Conservation (phyloP, 2,113 vertebrate genomes). For the Leptobrachium leishanense region DNA sequence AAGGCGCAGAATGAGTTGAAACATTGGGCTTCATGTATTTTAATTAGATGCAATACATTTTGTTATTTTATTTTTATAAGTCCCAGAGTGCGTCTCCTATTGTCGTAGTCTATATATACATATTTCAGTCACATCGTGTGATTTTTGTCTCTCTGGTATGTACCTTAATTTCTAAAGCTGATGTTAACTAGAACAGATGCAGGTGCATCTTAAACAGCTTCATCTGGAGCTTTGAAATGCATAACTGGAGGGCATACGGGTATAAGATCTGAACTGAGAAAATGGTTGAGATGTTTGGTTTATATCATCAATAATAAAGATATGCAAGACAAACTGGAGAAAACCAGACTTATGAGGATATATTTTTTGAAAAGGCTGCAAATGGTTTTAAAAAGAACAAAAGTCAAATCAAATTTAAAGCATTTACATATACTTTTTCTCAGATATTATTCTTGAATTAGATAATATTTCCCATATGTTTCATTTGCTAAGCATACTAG, state of each 20-base stretch:
- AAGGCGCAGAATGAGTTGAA: no score
- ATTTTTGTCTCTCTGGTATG: conserved; percentile 25
- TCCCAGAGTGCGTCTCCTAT: background rate
- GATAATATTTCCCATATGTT: no score
- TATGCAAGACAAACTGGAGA: conserved; percentile 12
- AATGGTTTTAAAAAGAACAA: no score
- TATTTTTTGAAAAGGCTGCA: no score
- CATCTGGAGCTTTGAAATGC: conserved; percentile 42
- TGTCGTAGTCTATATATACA: conserved; percentile 38
- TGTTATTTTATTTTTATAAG: no score
- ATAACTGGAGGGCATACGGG: conserved; percentile 32
- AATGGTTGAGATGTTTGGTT: conserved; percentile 20
- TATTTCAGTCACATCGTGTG: conserved; percentile 31
- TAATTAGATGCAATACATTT: no score
- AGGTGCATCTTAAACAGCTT: conserved; percentile 46
- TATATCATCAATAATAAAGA: conserved; percentile 31
- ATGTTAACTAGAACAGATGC: conserved; percentile 28
- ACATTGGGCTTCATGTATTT: no score
- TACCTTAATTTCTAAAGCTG: conserved; percentile 25
- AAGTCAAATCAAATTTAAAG: no score
- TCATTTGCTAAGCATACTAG: no score
- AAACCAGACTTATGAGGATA: background rate
- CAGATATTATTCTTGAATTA: no score
- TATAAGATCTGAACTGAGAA: conserved; percentile 34
- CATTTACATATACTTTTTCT: no score